phyloP scores from a whole-genome alignment of 1,140 invertebrate genomes.

The Pseudomyrmex concolor region DNA sequence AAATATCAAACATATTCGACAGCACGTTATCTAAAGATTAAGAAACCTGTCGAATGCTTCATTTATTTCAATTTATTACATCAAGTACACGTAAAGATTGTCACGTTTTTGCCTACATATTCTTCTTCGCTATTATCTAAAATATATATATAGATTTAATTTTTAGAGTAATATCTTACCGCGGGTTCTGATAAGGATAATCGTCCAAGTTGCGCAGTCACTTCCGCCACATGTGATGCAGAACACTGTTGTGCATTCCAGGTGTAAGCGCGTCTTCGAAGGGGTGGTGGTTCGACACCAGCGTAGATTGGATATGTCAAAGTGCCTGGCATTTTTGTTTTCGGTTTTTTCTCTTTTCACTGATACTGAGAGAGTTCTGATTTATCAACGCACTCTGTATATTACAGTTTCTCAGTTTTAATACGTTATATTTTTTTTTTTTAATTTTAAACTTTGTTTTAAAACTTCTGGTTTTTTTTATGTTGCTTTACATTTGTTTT shows the following conservation, averaged over 20 bases:
- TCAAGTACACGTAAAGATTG: background rate
- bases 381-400: constrained; percentile 32
- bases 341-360: background rate
- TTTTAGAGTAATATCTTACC: constrained; percentile 64
- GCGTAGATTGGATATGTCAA: constrained; percentile 83
- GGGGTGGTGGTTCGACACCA: constrained; percentile 77
- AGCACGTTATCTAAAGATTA: too few species aligned
- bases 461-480: too few species aligned
- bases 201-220: constrained; percentile 71
- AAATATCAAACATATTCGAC: too few species aligned
- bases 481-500: too few species aligned
- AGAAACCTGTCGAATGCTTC: too few species aligned
- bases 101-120: constrained; percentile 33
- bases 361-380: background rate
- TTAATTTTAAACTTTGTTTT: background rate
- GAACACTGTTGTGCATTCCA: constrained; percentile 75
- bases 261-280: constrained; percentile 79
- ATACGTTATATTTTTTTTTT: background rate
- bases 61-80: too few species aligned
- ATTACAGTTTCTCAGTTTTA: constrained; percentile 10
- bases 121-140: constrained; percentile 19
- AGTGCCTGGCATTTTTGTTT: constrained; percentile 77
- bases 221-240: constrained; percentile 61
- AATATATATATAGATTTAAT: constrained; percentile 26
- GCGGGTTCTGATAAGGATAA: constrained; percentile 76